Base-by-base conservation (phyloP, 2,797 vertebrate genomes). In the Limnodromus scolopaceus region DNA sequence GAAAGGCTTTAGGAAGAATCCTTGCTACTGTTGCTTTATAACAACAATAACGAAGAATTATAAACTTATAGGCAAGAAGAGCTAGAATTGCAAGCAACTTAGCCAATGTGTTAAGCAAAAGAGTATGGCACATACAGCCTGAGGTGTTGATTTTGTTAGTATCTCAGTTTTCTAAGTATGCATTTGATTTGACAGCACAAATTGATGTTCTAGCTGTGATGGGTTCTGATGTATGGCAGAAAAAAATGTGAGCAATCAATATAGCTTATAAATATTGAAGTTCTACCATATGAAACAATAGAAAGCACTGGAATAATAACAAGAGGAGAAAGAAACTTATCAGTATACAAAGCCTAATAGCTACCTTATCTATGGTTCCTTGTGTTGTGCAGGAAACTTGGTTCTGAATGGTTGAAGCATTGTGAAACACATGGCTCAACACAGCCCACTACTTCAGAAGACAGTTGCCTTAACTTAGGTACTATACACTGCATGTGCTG, bases 241-340 rank as follows among this genome's bases (percentile, higher is more conserved):
- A 63, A 84, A 91, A 79, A 84, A 24, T 7, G 13, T 0, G 7
- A 89, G 14, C 27, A 80, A 84, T 93, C 63, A 45, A 74, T 91
- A 64, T 3, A 77, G 30, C 9, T 94, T 93, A 84, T 84, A 90
- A 93, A 83, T 94, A 87, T 84, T 87, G 54, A 84, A 84, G 20
- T 81, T n/a, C 3, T 79, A 43, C 32, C 16, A 13, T 39, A 75
- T 3, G 41, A 76, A 90, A 72, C 19, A 80, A 87, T 32, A 51
- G 49, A 79, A 87, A 94, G 17, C 13, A 27, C 39, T 48, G 36
- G 36, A 83, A 64, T 38, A 82, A 60, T 39, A 60, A 10, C 10
- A 78, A 74, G 28, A 72, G 27, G 19, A 66, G 38, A 85, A 46
- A 72, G 14, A 66, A 92, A 55, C 15, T 36, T 53, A 23, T 28